phyloP scores from a whole-genome alignment of 2,113 vertebrate genomes.

The Papio anubis region DNA sequence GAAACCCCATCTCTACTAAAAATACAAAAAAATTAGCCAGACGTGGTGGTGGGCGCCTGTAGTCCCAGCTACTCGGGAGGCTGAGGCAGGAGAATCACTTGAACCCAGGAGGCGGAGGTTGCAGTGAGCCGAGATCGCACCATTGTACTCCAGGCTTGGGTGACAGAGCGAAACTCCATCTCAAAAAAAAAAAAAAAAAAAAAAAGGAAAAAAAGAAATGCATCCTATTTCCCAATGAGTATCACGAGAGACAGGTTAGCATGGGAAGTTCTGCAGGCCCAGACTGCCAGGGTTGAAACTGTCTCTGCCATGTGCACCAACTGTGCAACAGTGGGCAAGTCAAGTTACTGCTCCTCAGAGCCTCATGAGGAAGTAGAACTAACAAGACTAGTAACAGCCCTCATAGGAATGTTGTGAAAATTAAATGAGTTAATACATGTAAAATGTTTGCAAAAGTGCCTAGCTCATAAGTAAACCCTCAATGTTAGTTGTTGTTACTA shows the following conservation, averaged over 20 bases:
- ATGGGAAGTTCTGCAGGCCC: neutral
- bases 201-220: no score
- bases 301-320: neutral
- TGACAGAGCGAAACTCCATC: no score
- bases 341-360: neutral
- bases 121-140: no score
- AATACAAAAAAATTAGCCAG: no score
- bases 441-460: neutral
- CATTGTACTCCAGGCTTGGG: no score
- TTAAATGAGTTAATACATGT: neutral
- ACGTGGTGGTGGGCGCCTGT: no score
- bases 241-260: neutral
- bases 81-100: no score
- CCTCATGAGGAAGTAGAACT: neutral
- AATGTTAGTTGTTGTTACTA: neutral
- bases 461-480: neutral
- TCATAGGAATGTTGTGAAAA: neutral
- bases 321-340: fast-evolving
- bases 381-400: neutral
- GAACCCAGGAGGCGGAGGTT: no score
- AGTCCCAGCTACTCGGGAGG: no score
- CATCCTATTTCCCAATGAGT: neutral
- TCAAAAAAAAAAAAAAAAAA: no score
- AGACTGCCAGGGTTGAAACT: neutral
- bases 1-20: no score